Conservation (phyloP, 2,113 vertebrate genomes). For the Sialia sialis region DNA sequence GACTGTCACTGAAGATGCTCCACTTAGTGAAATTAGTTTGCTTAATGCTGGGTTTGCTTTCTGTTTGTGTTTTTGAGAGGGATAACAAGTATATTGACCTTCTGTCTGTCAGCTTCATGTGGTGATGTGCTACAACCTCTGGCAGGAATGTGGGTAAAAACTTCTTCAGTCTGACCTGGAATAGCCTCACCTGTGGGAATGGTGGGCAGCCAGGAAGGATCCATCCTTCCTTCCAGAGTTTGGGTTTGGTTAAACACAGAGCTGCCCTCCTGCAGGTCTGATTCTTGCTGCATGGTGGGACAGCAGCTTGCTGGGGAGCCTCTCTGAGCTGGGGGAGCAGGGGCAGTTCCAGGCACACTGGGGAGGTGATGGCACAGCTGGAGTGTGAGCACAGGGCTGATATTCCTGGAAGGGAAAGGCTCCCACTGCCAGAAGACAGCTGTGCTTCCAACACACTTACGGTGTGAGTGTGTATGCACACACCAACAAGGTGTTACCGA, state of each 20-base stretch:
- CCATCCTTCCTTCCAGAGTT: neutral
- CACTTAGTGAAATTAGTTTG: neutral
- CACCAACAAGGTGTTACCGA: rapidly evolving
- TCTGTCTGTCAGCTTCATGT: rapidly evolving
- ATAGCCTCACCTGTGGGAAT: rapidly evolving
- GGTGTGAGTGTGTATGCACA: rapidly evolving
- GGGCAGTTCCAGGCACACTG: neutral
- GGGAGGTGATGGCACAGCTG: rapidly evolving
- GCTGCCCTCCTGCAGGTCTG: neutral
- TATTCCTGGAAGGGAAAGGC: neutral
- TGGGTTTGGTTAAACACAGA: neutral
- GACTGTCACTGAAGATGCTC: neutral
- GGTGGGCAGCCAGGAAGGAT: neutral
- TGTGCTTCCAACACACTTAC: rapidly evolving
- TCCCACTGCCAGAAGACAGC: neutral
- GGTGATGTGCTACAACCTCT: neutral
- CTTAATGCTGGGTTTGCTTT: neutral
- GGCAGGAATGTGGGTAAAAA: rapidly evolving
- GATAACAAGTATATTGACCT: neutral
- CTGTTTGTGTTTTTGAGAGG: neutral
- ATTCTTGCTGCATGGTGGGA: neutral
- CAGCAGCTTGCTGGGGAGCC: neutral
- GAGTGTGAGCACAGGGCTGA: neutral
- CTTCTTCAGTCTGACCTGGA: rapidly evolving
- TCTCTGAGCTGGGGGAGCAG: neutral